Evolutionary conservation across 2,888 invertebrate species (phyloP).

Genomic region (Corythucha ciliata): DNA sequence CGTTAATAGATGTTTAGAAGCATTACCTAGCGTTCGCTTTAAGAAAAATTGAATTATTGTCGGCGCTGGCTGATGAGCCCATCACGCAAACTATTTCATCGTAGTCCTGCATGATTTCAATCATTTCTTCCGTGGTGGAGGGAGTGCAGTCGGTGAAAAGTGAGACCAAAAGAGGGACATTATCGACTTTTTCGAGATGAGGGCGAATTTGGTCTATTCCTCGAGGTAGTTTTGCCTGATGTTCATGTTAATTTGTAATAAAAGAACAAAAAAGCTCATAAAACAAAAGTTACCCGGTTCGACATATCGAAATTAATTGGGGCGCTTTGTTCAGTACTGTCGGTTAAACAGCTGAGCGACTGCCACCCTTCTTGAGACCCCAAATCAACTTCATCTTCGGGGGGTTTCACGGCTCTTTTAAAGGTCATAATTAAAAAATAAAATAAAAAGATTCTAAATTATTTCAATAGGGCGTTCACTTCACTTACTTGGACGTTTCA

Average conservation of each 20-base stretch:
- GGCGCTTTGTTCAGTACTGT: constrained; percentile 83
- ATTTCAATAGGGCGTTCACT: constrained; percentile 13
- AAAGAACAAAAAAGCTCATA: constrained; percentile 32
- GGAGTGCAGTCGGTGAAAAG: constrained; percentile 96
- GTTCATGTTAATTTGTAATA: constrained; percentile 23
- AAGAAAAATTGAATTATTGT: constrained; percentile 85
- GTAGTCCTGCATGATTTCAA: constrained; percentile 83
- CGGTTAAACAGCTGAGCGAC: constrained; percentile 74
- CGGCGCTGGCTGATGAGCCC: constrained; percentile 82
- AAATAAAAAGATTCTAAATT: constrained; percentile 15
- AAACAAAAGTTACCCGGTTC: constrained; percentile 56
- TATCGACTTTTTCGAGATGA: constrained; percentile 90
- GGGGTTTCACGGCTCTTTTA: constrained; percentile 6
- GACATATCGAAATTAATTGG: constrained; percentile 89
- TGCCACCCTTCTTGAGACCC: constrained; percentile 57
- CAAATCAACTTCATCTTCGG: constrained; percentile 20
- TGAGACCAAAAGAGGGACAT: constrained; percentile 92
- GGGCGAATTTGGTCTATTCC: constrained; percentile 95
- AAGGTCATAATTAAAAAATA: constrained; percentile 27
- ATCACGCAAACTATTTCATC: constrained; percentile 92
- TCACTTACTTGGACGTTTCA: too few species aligned
- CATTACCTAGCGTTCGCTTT: constrained; percentile 79
- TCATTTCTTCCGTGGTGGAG: constrained; percentile 83
- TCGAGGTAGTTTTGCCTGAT: constrained; percentile 81
- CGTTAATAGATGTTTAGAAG: background rate